Conservation (phyloP, 2,113 vertebrate species). For the Scytalopus superciliaris region DNA sequence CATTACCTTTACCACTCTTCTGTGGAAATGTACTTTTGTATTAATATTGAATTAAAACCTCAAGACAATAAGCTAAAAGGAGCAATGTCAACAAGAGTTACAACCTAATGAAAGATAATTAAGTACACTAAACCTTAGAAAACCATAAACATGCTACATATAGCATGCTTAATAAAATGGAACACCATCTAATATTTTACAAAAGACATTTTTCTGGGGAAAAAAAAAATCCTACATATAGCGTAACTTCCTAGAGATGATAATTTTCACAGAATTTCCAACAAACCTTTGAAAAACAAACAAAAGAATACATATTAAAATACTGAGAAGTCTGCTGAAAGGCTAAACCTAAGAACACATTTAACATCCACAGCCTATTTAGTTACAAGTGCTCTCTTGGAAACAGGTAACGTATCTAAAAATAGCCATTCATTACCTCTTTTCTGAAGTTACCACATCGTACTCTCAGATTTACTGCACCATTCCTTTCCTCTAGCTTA, state of each 20-base stretch:
- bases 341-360: neutral
- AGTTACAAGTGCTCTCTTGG: neutral
- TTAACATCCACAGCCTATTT: neutral
- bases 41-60: neutral
- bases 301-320: neutral
- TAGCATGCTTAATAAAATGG: neutral
- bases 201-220: neutral
- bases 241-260: neutral
- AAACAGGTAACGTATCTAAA: neutral
- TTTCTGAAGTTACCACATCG: neutral
- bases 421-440: neutral
- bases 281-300: neutral
- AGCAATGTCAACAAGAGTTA: neutral
- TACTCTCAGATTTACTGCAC: neutral
- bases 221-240: neutral
- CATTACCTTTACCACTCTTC: neutral
- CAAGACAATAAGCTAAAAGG: neutral
- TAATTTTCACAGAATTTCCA: neutral
- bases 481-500: neutral
- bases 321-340: neutral
- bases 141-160: neutral
- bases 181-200: neutral
- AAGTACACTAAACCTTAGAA: neutral
- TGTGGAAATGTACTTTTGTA: neutral
- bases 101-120: neutral